Evolutionary conservation across 2,797 vertebrate species (phyloP).

Genomic region (Lates japonicus): DNA sequence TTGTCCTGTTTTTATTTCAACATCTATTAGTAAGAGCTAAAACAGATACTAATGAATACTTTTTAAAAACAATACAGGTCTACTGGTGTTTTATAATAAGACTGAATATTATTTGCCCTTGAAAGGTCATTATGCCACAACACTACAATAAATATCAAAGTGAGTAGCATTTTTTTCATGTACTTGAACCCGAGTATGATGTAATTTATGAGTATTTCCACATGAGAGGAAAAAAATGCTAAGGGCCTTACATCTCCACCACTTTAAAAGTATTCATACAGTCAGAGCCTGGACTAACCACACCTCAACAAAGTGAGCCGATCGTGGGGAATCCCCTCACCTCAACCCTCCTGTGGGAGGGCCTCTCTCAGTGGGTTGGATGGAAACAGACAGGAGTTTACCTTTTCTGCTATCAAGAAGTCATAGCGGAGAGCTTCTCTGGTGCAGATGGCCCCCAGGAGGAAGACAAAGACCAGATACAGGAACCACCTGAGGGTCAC

Average conservation of each 20-base stretch:
- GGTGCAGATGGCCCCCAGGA: slow-evolving; percentile 95
- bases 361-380: slow-evolving; percentile 9
- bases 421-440: slow-evolving; percentile 94
- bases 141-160: background rate
- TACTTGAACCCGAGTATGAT: background rate
- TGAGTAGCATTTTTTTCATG: background rate
- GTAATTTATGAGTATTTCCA: background rate
- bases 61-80: background rate
- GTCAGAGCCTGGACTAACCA: slow-evolving; percentile 27
- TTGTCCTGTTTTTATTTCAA: background rate
- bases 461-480: slow-evolving; percentile 96
- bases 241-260: background rate
- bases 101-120: too few relatives aligned
- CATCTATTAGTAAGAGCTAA: background rate
- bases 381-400: slow-evolving; percentile 79
- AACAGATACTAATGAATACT: background rate
- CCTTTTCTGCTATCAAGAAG: slow-evolving; percentile 99
- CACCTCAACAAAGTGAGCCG: slow-evolving; percentile 25
- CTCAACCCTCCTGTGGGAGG: slow-evolving; percentile 2
- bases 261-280: background rate
- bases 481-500: slow-evolving; percentile 96
- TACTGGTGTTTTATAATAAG: background rate
- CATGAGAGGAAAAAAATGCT: background rate
- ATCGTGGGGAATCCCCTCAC: slow-evolving; percentile 44
- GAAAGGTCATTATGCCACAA: too few relatives aligned